Evolutionary conservation across 2,888 invertebrate genomes (phyloP).

Genomic region (Halictus quadricinctus): DNA sequence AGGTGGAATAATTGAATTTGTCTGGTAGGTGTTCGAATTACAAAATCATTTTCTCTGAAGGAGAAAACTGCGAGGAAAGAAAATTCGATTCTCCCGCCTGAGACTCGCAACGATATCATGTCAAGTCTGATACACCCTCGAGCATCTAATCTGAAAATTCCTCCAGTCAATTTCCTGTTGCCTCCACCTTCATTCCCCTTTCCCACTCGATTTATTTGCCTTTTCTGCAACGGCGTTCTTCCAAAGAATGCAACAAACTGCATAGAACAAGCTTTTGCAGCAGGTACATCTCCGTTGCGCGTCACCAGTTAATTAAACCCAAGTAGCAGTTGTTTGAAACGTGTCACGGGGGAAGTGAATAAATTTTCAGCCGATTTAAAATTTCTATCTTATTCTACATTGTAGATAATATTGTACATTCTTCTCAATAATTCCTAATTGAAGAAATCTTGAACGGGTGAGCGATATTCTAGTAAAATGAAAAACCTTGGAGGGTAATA

Average conservation of each 20-base stretch:
- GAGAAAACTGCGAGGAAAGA: neutral
- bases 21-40: neutral
- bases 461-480: too few relatives aligned
- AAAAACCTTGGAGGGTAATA: too few relatives aligned
- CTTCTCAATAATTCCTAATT: too few relatives aligned
- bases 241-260: neutral
- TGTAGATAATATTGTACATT: too few relatives aligned
- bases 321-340: too few relatives aligned
- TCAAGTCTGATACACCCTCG: neutral
- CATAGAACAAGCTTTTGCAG: too few relatives aligned
- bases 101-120: neutral
- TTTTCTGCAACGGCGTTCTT: conserved; percentile 12
- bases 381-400: too few relatives aligned
- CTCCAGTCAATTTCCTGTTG: conserved; percentile 22
- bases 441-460: too few relatives aligned
- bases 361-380: too few relatives aligned
- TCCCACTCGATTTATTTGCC: conserved; percentile 25
- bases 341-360: too few relatives aligned
- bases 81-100: neutral
- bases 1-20: neutral
- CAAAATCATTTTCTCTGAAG: neutral
- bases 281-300: too few relatives aligned
- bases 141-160: conserved; percentile 20
- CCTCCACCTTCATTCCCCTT: neutral
- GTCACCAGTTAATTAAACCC: too few relatives aligned